Evolutionary conservation across 1,140 invertebrate genomes (phyloP).

Genomic region (Lepidurus packardi): DNA sequence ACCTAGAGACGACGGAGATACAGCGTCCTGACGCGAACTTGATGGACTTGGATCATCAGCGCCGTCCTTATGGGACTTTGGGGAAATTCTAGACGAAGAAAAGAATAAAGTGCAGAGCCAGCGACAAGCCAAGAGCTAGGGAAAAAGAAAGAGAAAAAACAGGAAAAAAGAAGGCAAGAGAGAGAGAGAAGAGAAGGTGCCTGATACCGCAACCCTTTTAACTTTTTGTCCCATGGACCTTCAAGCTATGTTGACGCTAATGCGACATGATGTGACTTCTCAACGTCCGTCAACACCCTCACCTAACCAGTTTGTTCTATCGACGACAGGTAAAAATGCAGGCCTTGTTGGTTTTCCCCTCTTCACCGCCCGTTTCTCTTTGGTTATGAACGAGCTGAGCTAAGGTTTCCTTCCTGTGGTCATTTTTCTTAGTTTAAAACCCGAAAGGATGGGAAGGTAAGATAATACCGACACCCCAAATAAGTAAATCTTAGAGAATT

Average conservation of each 20-base stretch:
- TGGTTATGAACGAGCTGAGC: not conserved
- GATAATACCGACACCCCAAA: no score
- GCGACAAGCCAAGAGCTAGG: no score
- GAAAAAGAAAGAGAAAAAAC: no score
- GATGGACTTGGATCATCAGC: no score
- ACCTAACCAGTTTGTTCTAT: conserved; percentile 5
- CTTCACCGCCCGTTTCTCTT: not conserved
- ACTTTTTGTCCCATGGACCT: not conserved
- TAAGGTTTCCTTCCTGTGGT: conserved; percentile 14
- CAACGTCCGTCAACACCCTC: conserved; percentile 20
- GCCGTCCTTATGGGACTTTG: no score
- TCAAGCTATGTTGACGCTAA: conserved; percentile 9
- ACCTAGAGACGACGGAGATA: no score
- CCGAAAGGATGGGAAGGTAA: not conserved
- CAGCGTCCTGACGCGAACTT: no score
- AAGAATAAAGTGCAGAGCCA: no score
- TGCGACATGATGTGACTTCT: conserved; percentile 10
- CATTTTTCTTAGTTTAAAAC: not conserved
- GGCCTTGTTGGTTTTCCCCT: not conserved
- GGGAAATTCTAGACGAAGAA: no score
- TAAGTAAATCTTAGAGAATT: no score
- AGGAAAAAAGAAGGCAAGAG: no score
- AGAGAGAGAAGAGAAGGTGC: not conserved
- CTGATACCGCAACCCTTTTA: not conserved
- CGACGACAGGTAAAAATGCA: not conserved